Conservation (phyloP, 92 coral and sea anemone species). For the Umimayanthus chanpuru region DNA sequence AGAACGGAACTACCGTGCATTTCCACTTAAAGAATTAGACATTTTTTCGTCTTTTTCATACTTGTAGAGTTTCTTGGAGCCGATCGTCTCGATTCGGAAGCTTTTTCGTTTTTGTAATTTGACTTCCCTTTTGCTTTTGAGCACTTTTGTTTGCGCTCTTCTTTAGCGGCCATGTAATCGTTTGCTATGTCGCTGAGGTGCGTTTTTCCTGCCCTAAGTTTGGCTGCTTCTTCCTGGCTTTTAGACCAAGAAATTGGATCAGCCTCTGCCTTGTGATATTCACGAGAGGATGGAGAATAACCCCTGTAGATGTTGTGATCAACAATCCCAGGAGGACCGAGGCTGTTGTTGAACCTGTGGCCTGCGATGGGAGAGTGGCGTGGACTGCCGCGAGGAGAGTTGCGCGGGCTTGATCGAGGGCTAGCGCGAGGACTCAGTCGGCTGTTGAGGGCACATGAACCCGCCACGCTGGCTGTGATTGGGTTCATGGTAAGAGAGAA, state of each 20-base stretch:
- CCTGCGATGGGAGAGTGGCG: constrained; percentile 34
- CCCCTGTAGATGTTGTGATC: background rate
- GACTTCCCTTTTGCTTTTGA: constrained; percentile 9
- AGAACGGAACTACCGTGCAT: background rate
- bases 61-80: background rate
- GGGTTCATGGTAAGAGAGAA: constrained; percentile 29
- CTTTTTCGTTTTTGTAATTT: background rate
- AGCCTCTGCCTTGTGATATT: constrained; percentile 11
- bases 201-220: background rate
- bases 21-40: constrained; percentile 19
- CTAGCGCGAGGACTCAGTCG: constrained; percentile 29
- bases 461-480: constrained; percentile 38
- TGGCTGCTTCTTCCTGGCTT: background rate
- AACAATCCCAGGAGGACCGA: constrained; percentile 8
- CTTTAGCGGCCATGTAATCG: constrained; percentile 4
- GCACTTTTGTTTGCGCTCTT: background rate
- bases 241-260: background rate
- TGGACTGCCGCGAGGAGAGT: constrained; percentile 21
- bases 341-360: constrained; percentile 12
- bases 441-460: constrained; percentile 8
- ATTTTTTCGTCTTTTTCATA: constrained; percentile 15
- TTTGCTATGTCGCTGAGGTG: constrained; percentile 1
- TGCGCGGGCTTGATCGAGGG: constrained; percentile 33
- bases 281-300: constrained; percentile 10
- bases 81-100: background rate